Conservation (phyloP, 2,113 vertebrate species). For the Sylvietta virens region DNA sequence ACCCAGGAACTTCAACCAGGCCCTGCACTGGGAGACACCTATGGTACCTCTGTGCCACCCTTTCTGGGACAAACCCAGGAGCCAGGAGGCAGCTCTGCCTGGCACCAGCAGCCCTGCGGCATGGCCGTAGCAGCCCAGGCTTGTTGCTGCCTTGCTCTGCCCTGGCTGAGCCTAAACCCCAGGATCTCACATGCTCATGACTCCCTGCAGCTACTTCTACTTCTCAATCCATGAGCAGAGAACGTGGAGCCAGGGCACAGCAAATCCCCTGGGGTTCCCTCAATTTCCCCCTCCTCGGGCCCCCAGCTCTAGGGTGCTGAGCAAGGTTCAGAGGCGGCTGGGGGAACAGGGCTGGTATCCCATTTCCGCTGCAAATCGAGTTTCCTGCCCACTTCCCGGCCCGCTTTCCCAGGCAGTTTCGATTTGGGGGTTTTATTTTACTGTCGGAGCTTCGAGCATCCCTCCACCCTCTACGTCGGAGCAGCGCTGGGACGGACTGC, state of each 20-base stretch:
- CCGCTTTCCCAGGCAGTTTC: not conserved
- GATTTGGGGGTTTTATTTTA: not conserved
- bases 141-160: not conserved
- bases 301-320: not conserved
- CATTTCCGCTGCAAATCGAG: fast-evolving
- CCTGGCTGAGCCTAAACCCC: not conserved
- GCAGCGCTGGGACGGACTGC: not conserved
- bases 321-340: fast-evolving
- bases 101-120: not conserved
- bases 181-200: not conserved
- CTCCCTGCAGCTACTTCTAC: not conserved
- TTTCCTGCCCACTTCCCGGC: fast-evolving
- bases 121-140: fast-evolving
- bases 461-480: no score
- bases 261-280: not conserved
- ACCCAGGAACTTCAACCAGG: not conserved
- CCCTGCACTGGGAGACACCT: fast-evolving
- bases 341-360: no score
- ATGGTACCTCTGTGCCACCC: fast-evolving
- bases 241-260: fast-evolving
- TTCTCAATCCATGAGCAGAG: not conserved
- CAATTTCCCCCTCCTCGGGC: fast-evolving
- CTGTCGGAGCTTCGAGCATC: not conserved
- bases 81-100: not conserved
- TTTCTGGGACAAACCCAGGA: not conserved